Evolutionary conservation across 2,113 vertebrate genomes (phyloP).

Genomic region (Dipodomys spectabilis): DNA sequence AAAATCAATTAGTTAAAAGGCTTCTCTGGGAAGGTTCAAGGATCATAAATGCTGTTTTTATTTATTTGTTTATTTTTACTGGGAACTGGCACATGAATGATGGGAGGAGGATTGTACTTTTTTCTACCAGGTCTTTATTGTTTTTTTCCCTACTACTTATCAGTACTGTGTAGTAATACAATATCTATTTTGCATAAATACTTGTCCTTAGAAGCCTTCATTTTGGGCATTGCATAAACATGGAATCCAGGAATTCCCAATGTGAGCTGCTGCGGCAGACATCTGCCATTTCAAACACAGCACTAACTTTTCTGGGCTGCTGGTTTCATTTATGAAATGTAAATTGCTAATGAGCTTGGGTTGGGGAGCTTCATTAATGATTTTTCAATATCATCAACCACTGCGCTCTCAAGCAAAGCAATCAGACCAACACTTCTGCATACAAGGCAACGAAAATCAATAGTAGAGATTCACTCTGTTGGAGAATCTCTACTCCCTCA

Average conservation of each 20-base stretch:
- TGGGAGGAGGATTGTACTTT: background rate
- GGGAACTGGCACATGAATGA: background rate
- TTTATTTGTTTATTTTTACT: background rate
- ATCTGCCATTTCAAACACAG: background rate
- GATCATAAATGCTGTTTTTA: background rate
- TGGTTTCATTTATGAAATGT: conserved; percentile 48
- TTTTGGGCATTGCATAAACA: background rate
- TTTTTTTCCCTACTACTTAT: background rate
- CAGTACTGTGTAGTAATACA: background rate
- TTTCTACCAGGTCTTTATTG: background rate
- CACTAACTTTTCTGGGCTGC: conserved; percentile 38
- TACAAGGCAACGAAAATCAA: background rate
- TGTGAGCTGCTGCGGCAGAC: background rate
- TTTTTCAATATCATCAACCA: conserved; percentile 51
- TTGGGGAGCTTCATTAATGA: conserved; percentile 20
- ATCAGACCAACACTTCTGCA: background rate
- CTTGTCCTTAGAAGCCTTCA: background rate
- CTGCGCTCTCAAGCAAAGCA: background rate
- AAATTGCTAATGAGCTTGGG: conserved; percentile 19
- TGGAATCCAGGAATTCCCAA: background rate
- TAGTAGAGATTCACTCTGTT: background rate
- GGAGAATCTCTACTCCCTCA: background rate
- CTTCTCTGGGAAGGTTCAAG: background rate
- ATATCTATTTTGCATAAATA: background rate
- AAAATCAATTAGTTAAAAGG: background rate